These are phyloP conservation scores for Oplegnathus fasciatus DNA, from an alignment of 2,113 vertebrate genomes.

Conservation along the genomic window DNA sequence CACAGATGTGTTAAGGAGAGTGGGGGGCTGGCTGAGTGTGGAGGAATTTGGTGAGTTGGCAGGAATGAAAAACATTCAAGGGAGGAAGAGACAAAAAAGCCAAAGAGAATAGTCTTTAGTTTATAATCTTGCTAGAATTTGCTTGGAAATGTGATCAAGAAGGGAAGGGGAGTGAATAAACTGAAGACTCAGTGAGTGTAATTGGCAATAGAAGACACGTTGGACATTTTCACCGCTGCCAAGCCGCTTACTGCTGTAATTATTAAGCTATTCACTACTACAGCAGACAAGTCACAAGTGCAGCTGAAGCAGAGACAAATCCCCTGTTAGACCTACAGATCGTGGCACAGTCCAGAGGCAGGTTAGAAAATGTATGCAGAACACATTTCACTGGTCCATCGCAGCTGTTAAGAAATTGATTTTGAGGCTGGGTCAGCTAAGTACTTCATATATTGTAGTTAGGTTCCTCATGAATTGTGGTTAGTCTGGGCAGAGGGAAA, in stretches of 20 bases:
- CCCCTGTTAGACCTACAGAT: background rate
- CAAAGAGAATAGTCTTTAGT: background rate
- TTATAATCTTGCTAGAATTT: conserved; percentile 32
- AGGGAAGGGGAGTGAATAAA: background rate
- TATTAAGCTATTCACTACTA: conserved; percentile 18
- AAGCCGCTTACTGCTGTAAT: conserved; percentile 12
- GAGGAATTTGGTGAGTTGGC: conserved; percentile 71
- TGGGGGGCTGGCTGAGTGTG: conserved; percentile 35
- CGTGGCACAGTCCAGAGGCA: background rate
- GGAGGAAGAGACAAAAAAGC: conserved; percentile 27
- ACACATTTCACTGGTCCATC: too few species aligned
- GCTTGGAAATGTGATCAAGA: background rate
- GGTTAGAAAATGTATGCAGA: background rate
- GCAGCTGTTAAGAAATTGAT: background rate
- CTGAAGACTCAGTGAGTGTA: background rate
- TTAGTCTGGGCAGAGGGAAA: accelerated
- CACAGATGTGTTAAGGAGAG: conserved; percentile 75
- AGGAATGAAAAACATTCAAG: conserved; percentile 58
- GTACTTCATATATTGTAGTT: background rate
- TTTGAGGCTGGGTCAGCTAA: background rate
- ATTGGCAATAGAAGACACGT: background rate
- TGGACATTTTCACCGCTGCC: background rate
- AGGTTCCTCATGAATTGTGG: background rate
- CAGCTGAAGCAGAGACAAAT: background rate
- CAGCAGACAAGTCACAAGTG: background rate